Base-by-base conservation (phyloP, 1,140 invertebrate species). In the Drosophila pseudoobscura region DNA sequence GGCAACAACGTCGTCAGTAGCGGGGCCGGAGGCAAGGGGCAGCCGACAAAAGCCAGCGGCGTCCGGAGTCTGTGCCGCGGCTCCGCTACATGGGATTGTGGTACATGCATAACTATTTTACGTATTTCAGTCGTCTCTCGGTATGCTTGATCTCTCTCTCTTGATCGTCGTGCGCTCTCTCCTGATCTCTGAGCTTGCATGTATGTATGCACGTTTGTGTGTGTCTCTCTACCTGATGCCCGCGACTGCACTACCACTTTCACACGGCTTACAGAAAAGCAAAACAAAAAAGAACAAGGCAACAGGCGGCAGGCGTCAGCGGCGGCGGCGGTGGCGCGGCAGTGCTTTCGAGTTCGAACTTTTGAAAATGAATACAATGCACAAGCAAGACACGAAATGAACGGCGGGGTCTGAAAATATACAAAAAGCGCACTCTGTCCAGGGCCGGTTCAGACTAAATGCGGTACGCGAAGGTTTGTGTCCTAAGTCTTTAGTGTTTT, bases 31-130 rank as follows among this genome's bases (percentile, higher is more conserved):
- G 53, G 31, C 29, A 20, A 54, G 64, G 60, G 11, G 17, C 63
- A 53, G 46, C 39, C 60, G 35, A 65, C 20, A 41, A 64, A 26
- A 26, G 24, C 51, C 43, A 64, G 57, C 59, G 62, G 59, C 59
- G 59, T 39, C 58, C 65, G 82, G 82, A 87, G 82, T 74, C 82
- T 85, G 80, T 63, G 80, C 63, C 61, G 63, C 73, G 62, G 78
- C 74, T 52, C 63, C 71, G 57, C 71, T 43, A 76, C 82, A 76
- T 78, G 58, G 75, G 59, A 87, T 87, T 74, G 82, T 66, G 82
- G 65, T 85, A 85, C 83, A 82, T 77, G 80, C 82, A 78, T 73
- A 87, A 78, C 80, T 85, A 85, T 85, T 87, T 87, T 56, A 69
- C 63, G 63, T 71, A 73, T 78, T 69, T 64, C 26, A 20, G 41